Base-by-base conservation (phyloP, 2,113 vertebrate species). In the Mixornis gularis region DNA sequence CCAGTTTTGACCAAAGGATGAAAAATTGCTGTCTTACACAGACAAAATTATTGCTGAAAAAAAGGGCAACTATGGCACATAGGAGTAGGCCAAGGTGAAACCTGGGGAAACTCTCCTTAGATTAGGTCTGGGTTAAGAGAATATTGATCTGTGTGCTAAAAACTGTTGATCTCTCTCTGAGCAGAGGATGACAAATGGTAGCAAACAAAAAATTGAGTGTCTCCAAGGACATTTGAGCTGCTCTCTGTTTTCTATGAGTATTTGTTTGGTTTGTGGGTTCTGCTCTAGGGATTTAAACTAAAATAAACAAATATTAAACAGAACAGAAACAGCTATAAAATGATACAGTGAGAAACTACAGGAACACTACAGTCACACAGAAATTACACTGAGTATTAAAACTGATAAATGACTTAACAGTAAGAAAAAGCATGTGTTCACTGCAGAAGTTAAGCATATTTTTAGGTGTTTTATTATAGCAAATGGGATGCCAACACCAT, bases 131-230 rank as follows among this genome's bases (percentile, higher is more conserved):
- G 98, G 98, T 98, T 99, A 99, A 99, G 98, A 98, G 98, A 99
- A 98, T 99, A 99, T 99, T 98, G 98, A 99, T 99, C 98, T 98
- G 98, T 98, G 98, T 98, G 98, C 98, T 98, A 98, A 99, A 98
- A 99, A 99, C 98, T 98, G 98, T 99, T 99, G 99, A 99, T 99
- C 98, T 98, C 98, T 98, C 98, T 98, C 98, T 98, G 98, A 99
- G 98, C 97, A 97, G 97, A 97, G 97, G 97, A 98, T 99, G 99
- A 99, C 98, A 99, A 99, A 99, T 99, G 98, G 98, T 97, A 97
- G 98, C 98, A 98, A 99, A 98, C 98, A 98, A 98, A 99, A 98
- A 98, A 98, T 93, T 93, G 98, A 98, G 97, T 96, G 97, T 98
- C 98, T 98, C 98, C 98, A 98, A 99, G 98, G 98, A 98, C 98